Evolutionary conservation across 2,797 vertebrate genomes (phyloP).

Genomic region (Pipistrellus pipistrellus): DNA sequence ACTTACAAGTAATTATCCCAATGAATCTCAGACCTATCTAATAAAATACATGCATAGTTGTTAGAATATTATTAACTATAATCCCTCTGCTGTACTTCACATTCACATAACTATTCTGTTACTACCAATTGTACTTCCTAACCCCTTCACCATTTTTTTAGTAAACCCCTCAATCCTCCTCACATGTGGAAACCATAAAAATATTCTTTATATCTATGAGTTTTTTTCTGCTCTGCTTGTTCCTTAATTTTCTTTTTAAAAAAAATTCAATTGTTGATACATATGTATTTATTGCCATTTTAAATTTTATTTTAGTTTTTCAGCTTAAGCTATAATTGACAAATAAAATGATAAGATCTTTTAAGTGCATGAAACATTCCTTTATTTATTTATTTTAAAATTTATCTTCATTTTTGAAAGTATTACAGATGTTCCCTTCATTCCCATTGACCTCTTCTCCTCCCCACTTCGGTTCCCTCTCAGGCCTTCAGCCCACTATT

Average conservation of each 20-base stretch:
- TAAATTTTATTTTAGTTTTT: too few species aligned
- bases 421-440: not conserved
- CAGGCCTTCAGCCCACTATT: not conserved
- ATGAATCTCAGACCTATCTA: not conserved
- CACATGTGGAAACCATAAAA: not conserved
- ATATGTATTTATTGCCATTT: not conserved
- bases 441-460: not conserved
- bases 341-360: too few species aligned
- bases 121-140: not conserved
- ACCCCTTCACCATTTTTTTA: not conserved
- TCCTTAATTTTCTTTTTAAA: not conserved
- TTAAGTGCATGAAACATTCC: not conserved
- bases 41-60: not conserved
- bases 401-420: not conserved
- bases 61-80: not conserved
- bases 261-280: not conserved
- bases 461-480: too few species aligned
- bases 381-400: not conserved
- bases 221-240: not conserved
- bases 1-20: not conserved
- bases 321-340: too few species aligned
- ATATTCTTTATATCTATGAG: not conserved
- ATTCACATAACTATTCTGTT: not conserved
- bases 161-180: not conserved
- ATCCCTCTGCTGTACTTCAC: not conserved